Evolutionary conservation across 2,113 vertebrate genomes (phyloP), one percentile per base, ranked within the genome.

Genomic region (Piaya cayana): DNA sequence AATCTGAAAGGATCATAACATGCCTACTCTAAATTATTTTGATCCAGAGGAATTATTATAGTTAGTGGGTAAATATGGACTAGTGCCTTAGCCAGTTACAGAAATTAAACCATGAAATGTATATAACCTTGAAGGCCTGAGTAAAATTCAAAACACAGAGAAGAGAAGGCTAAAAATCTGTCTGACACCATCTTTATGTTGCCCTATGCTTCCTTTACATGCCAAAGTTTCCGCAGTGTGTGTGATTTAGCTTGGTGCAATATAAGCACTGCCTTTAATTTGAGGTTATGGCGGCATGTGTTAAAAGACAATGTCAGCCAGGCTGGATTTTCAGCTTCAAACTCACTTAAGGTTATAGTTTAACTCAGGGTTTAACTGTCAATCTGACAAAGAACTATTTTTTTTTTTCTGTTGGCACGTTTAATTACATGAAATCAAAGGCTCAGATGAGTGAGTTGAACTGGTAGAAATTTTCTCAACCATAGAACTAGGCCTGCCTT

Each of bases 251-350:
- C 58, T 69, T 72, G 81, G 29, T 92, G 64, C 80, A 84, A 67
- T 63, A 1, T 86, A 93, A 88, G 18, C 49, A 30, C 81, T 89
- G 86, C 58, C 62, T 93, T 91, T 93, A 82, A 76, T 95, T 82
- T 91, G 74, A 34, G 78, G 74, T 89, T 92, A 76, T 0, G 0
- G 77, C 10, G 37, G 60, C 81, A 92, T 30, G 63, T 90, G 71
- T 94, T 95, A 74, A 89, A 91, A 86, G 91, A 94, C 89, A 80
- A 93, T 79, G 81, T 87, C 94, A 95, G 9, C 29, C 58, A 85
- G 89, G 82, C 19, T 75, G 80, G 62, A 79, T 89, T 95, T 92
- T 87, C 78, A 79, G 58, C 83, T 92, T 89, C 76, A 65, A 95
- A 87, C 53, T 62, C 45, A 43, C 42, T 80, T 5, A 18, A 78